Percentiles rank a stretch among this genome's conserved stretches.
phyloP scores from a whole-genome alignment of 2,888 invertebrate genomes.

The Hymenopus coronatus region DNA sequence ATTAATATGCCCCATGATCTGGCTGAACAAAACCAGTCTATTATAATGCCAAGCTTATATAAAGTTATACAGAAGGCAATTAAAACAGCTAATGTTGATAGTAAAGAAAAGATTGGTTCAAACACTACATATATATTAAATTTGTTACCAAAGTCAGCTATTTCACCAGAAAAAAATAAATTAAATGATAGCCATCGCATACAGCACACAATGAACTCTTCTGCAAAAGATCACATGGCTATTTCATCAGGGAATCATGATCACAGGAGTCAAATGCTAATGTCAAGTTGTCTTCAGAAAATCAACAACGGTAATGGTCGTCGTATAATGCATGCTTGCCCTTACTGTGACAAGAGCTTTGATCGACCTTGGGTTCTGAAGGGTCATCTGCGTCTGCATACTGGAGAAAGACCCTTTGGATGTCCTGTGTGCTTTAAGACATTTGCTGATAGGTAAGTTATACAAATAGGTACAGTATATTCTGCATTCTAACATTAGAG shows the following conservation, averaged over 20 bases:
- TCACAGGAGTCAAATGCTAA: no score
- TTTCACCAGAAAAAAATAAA: background rate
- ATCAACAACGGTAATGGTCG: background rate
- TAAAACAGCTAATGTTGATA: background rate
- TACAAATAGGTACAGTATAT: background rate
- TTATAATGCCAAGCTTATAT: background rate
- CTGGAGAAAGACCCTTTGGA: constrained; percentile 67
- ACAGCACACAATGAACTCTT: background rate
- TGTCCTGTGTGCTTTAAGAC: constrained; percentile 64
- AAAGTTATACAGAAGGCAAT: background rate
- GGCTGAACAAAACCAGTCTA: background rate
- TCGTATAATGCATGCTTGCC: constrained; percentile 50
- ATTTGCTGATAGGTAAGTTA: constrained; percentile 57
- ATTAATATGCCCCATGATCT: background rate
- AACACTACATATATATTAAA: background rate
- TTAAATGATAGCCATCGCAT: background rate
- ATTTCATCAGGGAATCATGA: background rate
- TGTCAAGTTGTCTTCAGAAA: background rate
- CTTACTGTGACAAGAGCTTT: constrained; percentile 63
- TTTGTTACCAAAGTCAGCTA: background rate
- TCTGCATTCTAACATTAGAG: no score
- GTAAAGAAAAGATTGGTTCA: background rate
- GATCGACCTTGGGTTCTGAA: constrained; percentile 69
- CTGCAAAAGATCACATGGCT: background rate
- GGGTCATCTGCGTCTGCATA: constrained; percentile 65